These are phyloP conservation scores for Buphagus erythrorhynchus DNA, from an alignment of 2,797 vertebrate species.

Conservation along the genomic window DNA sequence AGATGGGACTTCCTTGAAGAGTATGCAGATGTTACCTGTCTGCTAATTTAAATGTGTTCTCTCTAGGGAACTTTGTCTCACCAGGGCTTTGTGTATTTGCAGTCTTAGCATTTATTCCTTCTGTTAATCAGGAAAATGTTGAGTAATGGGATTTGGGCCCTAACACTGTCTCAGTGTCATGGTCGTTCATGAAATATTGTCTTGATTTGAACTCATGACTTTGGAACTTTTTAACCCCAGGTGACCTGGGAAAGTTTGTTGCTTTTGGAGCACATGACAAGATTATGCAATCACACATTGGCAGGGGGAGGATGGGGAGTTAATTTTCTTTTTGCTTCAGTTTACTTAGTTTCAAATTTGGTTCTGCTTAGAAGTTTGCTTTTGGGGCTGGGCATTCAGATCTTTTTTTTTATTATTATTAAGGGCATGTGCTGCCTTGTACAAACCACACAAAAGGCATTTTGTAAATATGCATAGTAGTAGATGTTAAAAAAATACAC, in stretches of 20 bases:
- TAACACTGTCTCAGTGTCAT: background rate
- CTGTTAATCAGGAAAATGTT: background rate
- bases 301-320: background rate
- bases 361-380: background rate
- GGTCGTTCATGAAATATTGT: background rate
- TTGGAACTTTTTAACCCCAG: constrained; percentile 26
- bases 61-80: background rate
- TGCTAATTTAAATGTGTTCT: background rate
- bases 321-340: background rate
- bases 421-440: background rate
- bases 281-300: background rate
- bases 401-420: background rate
- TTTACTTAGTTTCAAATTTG: background rate
- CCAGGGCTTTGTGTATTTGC: background rate
- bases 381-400: background rate
- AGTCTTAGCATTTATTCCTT: background rate
- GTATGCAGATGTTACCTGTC: background rate
- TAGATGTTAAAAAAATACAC: background rate
- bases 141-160: background rate
- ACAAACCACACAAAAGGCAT: background rate
- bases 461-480: background rate
- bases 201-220: constrained; percentile 4
- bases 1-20: background rate
- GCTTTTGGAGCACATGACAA: background rate
- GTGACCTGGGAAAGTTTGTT: constrained; percentile 28